These are phyloP conservation scores for Eulemur rubriventer DNA, from an alignment of 2,797 vertebrate species.

Conservation along the genomic window DNA sequence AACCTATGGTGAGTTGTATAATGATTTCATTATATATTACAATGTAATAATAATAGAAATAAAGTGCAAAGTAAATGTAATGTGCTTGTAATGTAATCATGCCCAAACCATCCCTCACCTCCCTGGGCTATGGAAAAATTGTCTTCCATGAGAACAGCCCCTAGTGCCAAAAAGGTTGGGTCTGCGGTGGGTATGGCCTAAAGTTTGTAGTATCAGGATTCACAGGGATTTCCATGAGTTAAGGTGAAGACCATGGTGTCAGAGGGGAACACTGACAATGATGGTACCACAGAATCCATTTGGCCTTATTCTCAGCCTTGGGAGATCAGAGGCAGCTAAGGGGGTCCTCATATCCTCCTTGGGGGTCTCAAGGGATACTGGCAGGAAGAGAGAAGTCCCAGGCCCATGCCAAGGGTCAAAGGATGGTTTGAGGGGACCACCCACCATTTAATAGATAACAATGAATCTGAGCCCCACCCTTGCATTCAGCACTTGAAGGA, in stretches of 20 bases:
- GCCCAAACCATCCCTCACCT: no score
- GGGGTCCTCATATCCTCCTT: neutral
- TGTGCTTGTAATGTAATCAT: no score
- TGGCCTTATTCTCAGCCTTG: neutral
- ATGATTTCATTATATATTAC: no score
- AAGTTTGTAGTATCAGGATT: neutral
- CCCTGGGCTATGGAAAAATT: no score
- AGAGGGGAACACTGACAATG: neutral
- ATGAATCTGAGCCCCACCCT: neutral
- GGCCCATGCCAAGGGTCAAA: neutral
- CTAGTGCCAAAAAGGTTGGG: no score
- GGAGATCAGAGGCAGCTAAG: neutral
- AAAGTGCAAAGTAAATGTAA: no score
- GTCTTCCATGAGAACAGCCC: no score
- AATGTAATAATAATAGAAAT: no score
- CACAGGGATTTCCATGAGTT: neutral
- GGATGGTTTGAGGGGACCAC: neutral
- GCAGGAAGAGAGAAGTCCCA: neutral
- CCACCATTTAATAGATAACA: neutral
- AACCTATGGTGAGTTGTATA: no score
- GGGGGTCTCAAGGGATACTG: neutral
- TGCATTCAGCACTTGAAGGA: neutral
- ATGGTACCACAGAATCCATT: neutral
- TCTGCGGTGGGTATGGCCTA: rapidly evolving
- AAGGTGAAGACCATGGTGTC: neutral